These are phyloP conservation scores for Microtus ochrogaster DNA, from an alignment of 2,113 vertebrate genomes.

Conservation along the genomic window DNA sequence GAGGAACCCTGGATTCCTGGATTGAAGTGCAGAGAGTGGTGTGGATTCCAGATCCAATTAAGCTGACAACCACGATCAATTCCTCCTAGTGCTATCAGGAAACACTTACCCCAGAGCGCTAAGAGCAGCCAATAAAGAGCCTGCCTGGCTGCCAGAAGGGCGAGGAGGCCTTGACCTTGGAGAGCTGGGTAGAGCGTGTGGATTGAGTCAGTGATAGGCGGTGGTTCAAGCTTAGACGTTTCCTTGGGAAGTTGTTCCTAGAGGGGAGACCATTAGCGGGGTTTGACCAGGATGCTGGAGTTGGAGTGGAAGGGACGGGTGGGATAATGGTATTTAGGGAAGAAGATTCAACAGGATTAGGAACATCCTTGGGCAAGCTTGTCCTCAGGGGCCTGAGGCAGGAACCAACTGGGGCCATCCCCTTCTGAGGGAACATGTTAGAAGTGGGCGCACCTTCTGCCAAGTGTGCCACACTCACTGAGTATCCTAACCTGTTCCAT, in stretches of 20 bases:
- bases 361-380: neutral
- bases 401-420: neutral
- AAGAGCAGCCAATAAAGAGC: neutral
- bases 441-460: slow-evolving; percentile 81
- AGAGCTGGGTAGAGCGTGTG: neutral
- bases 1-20: neutral
- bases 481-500: slow-evolving; percentile 92
- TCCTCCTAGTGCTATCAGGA: neutral
- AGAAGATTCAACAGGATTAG: neutral
- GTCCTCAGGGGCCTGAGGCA: neutral
- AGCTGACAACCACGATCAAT: neutral
- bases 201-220: neutral
- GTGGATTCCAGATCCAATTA: neutral
- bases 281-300: neutral
- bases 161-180: neutral
- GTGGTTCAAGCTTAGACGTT: neutral
- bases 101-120: neutral
- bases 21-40: neutral
- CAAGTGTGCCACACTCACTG: slow-evolving; percentile 89
- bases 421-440: slow-evolving; percentile 32
- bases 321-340: neutral
- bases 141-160: neutral
- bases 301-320: accelerated
- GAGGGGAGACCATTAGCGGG: neutral
- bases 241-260: neutral